phyloP scores from a whole-genome alignment of 2,888 invertebrate genomes.

The Hypolimnas misippus region DNA sequence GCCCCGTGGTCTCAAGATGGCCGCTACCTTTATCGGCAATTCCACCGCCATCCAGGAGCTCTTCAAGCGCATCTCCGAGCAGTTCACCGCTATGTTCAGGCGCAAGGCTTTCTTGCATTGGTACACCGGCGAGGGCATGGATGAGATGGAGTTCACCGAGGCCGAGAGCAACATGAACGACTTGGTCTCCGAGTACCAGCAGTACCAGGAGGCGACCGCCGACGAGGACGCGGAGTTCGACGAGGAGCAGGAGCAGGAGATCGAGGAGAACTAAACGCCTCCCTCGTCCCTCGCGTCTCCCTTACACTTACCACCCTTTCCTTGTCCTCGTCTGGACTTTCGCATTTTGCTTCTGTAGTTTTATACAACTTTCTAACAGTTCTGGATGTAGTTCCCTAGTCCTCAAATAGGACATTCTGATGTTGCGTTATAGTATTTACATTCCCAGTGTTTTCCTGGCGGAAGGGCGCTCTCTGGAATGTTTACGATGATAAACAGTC shows the following conservation, averaged over 20 bases:
- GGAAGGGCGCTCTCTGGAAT: constrained; percentile 76
- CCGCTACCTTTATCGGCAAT: constrained; percentile 97
- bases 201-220: constrained; percentile 95
- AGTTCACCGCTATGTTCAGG: constrained; percentile 97
- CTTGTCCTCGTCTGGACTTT: constrained; percentile 48
- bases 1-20: constrained; percentile 95
- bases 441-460: constrained; percentile 75
- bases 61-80: constrained; percentile 95
- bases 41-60: constrained; percentile 96
- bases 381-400: constrained; percentile 55
- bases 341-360: constrained; percentile 67
- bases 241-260: constrained; percentile 89
- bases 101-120: constrained; percentile 97
- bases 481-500: constrained; percentile 60
- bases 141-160: constrained; percentile 98
- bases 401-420: constrained; percentile 54
- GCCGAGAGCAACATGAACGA: constrained; percentile 98
- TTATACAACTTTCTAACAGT: constrained; percentile 62
- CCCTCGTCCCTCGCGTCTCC: constrained; percentile 42
- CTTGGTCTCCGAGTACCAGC: constrained; percentile 96
- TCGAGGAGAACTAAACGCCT: constrained; percentile 84
- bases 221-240: constrained; percentile 93
- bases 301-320: constrained; percentile 45
- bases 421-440: constrained; percentile 64
- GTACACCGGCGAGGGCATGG: constrained; percentile 96